Percentiles rank a stretch among this genome's conserved stretches.
phyloP scores from a whole-genome alignment of 1,140 invertebrate species.

The Spodoptera litura region DNA sequence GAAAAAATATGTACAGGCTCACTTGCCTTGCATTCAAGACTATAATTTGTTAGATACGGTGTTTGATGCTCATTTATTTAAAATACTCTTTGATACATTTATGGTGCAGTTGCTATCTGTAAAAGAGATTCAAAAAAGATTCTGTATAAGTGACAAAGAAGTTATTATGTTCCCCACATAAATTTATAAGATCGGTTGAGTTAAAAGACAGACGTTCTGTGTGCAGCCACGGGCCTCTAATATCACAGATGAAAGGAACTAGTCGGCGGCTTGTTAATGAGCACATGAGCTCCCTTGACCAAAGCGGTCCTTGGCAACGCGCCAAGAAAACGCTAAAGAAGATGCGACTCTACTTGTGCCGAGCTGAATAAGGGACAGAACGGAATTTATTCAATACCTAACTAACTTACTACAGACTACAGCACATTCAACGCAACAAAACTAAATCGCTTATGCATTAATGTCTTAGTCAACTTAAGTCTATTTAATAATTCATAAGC shows the following conservation, averaged over 20 bases:
- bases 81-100: not conserved
- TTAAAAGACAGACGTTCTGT: slow-evolving; percentile 30
- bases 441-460: slow-evolving; percentile 33
- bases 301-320: slow-evolving; percentile 2
- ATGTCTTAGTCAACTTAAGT: slow-evolving; percentile 15
- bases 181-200: slow-evolving; percentile 14
- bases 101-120: not conserved
- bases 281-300: slow-evolving; percentile 37
- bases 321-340: slow-evolving; percentile 38
- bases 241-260: slow-evolving; percentile 35
- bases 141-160: slow-evolving; percentile 5
- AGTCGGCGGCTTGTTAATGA: slow-evolving; percentile 31
- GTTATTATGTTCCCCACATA: slow-evolving; percentile 13
- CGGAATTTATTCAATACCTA: slow-evolving; percentile 29
- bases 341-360: not conserved
- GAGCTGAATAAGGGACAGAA: slow-evolving; percentile 28
- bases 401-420: slow-evolving; percentile 9
- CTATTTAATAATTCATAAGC: slow-evolving; percentile 48
- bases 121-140: not conserved
- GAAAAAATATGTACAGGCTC: slow-evolving; percentile 16
- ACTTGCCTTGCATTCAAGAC: slow-evolving; percentile 12
- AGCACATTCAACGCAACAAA: slow-evolving; percentile 28
- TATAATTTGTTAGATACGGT: slow-evolving; percentile 25
- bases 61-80: slow-evolving; percentile 9
- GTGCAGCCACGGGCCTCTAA: slow-evolving; percentile 21